These are phyloP conservation scores for Trachelipus rathkii DNA, from an alignment of 1,140 invertebrate genomes.

Conservation along the genomic window DNA sequence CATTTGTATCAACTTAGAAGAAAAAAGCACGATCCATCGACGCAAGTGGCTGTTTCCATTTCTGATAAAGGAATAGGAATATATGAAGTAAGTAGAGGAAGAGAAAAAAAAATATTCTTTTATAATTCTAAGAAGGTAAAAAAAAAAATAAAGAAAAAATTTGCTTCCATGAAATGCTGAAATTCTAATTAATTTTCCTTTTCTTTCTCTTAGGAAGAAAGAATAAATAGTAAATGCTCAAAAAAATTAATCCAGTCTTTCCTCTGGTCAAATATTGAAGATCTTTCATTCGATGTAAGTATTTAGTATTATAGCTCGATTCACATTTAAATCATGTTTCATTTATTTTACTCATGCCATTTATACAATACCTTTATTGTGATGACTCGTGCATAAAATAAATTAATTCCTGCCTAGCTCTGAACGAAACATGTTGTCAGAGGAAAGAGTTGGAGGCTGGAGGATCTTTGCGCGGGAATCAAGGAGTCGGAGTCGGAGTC, in stretches of 20 bases:
- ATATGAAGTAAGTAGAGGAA: conserved; percentile 53
- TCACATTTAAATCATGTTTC: no score
- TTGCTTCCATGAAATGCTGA: background rate
- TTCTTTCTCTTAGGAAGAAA: background rate
- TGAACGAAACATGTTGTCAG: background rate
- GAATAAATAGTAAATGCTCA: background rate
- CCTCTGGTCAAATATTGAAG: conserved; percentile 7
- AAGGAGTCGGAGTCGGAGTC: no score
- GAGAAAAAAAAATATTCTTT: background rate
- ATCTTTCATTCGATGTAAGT: conserved; percentile 2
- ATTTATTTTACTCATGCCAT: no score
- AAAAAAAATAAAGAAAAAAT: no score
- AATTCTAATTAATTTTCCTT: background rate
- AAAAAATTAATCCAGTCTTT: background rate
- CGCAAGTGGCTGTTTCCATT: conserved; percentile 67
- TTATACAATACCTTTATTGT: background rate
- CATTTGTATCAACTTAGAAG: conserved; percentile 83
- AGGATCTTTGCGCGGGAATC: background rate
- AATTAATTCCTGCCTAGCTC: background rate
- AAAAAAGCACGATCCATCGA: conserved; percentile 62
- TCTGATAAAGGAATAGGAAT: conserved; percentile 82
- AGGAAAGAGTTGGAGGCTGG: no score
- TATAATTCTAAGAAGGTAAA: no score
- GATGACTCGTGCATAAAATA: background rate
- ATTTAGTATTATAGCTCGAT: background rate